phyloP scores from a whole-genome alignment of 2,113 vertebrate species.

The Hylia prasina region DNA sequence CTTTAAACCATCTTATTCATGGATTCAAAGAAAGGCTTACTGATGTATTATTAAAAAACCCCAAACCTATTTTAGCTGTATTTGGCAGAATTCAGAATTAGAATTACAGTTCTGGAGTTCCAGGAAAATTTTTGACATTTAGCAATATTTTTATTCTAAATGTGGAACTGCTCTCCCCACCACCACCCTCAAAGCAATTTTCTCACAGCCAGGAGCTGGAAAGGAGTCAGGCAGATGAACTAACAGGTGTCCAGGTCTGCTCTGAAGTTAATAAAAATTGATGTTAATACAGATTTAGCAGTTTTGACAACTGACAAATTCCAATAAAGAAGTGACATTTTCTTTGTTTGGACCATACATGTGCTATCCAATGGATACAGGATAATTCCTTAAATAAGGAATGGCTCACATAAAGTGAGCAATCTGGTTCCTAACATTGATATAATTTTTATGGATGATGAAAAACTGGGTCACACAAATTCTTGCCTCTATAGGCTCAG shows the following conservation, averaged over 20 bases:
- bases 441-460: not conserved
- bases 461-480: not conserved
- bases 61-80: not conserved
- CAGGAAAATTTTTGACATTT: not conserved
- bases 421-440: not conserved
- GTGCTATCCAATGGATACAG: not conserved
- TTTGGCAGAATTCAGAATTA: not conserved
- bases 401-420: not conserved
- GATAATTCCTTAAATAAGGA: not conserved
- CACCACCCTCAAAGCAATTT: not conserved
- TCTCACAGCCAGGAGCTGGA: not conserved
- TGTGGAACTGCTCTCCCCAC: not conserved
- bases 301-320: not conserved
- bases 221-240: not conserved
- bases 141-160: not conserved
- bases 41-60: not conserved
- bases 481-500: not conserved
- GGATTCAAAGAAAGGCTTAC: not conserved
- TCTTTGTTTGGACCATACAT: not conserved
- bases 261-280: not conserved
- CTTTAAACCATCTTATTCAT: not conserved
- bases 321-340: not conserved
- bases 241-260: not conserved
- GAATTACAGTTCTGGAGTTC: not conserved
- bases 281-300: not conserved